Base-by-base conservation (phyloP, 2,797 vertebrate genomes). In the Poeciliopsis infans region DNA sequence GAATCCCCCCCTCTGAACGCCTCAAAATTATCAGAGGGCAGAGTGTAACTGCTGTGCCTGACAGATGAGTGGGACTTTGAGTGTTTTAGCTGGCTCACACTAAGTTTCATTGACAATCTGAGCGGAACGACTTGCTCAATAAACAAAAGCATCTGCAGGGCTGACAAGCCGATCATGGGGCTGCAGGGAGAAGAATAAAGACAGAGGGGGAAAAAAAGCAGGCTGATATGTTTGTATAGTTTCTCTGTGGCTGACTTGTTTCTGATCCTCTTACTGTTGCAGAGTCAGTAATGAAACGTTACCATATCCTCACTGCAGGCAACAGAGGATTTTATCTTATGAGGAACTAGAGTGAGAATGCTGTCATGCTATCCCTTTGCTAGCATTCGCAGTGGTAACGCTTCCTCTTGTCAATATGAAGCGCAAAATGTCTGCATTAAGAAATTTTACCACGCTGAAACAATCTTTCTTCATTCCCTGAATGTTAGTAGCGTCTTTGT, bases 21-120 rank as follows among this genome's bases (percentile, higher is more conserved):
- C 76, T 80, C 1, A 20, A 79, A 78, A 47, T 88, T 80, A 91
- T 93, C 88, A 88, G 79, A 86, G 79, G 78, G 36, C 83, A 83
- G 79, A 69, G 80, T 31, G 80, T 81, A 81, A 86, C 87, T 72
- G 83, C 81, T 86, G 85, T 71, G 69, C 82, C 83, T 88, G 89
- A 91, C 89, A 90, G 86, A 91, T 76, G 84, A 91, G 81, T 64
- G 80, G 82, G 84, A 89, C 84, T 86, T 77, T 78, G 84, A 87
- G 83, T 76, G 64, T 83, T 80, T 85, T 76, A 83, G 79, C 80
- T 77, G 74, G 77, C 85, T 83, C 85, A 57, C 83, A 82, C 88
- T 88, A 90, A 90, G 85, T 93, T 94, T 91, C 85, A 94, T 90
- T 93, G 94, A 93, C 92, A 88, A 87, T 77, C 91, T 84, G 79